Evolutionary conservation across 2,797 vertebrate genomes (phyloP), one percentile per base, ranked within the genome.

Genomic region (Channa striata): DNA sequence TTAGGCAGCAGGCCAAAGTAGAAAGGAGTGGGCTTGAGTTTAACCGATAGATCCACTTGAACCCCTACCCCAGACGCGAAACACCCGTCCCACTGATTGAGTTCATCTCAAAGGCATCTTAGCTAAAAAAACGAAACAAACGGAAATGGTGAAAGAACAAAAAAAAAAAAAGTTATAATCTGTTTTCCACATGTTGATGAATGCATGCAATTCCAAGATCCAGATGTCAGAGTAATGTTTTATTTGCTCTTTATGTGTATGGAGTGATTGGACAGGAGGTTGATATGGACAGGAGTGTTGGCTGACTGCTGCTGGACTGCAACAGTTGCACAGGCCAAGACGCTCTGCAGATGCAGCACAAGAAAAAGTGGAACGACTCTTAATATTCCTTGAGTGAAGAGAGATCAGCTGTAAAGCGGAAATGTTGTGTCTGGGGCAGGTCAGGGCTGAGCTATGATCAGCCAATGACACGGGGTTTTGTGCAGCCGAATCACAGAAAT

Each of bases 171-270:
- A 77, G 49, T n/a, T 50, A 40, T 66, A 83, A 92, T 87, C 60
- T 78, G 58, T 80, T 90, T 88, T 88, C 84, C 91, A 92, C 85
- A 88, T 86, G 82, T 81, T 20, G 66, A 80, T 86, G 85, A 72
- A 85, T 66, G 71, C 77, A 80, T 91, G 87, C 73, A 67, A 78
- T 81, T 78, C 83, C 59, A 80, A 83, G 90, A 82, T 89, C 86
- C 93, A 93, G 90, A 91, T 92, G 93, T 93, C 51, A 78, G 72
- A 81, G 80, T 74, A 53, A 68, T 78, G 77, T 85, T 87, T 80
- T 76, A 71, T 76, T 81, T 72, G 50, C 59, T 74, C 54, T 81
- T 77, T 71, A 76, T 54, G 71, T 53, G 79, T 72, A 30, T 57
- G 62, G 58, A 68, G 80, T 44, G 48, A 43, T 30, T 48, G 23